Conservation (phyloP, 1,140 invertebrate species). For the Dendroctonus ponderosae region DNA sequence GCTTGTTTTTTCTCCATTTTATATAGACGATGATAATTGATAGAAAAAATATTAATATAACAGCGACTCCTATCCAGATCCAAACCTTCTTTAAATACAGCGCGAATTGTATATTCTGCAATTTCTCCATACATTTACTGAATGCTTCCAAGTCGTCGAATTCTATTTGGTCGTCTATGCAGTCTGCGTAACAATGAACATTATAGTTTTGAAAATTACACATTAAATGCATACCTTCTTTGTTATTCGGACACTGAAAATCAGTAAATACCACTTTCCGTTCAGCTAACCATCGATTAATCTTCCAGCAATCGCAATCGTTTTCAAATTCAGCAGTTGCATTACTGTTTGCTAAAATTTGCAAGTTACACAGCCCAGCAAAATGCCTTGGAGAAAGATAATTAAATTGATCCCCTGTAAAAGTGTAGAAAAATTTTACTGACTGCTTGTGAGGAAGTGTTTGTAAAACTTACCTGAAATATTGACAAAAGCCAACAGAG, state of each 20-base stretch:
- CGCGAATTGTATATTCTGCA: too few relatives aligned
- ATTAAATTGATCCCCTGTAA: slow-evolving; percentile 18
- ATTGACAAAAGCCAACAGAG: slow-evolving; percentile 35
- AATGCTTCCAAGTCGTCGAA: too few relatives aligned
- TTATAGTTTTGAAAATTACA: slow-evolving; percentile 5
- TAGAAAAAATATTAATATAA: too few relatives aligned
- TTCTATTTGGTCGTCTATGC: too few relatives aligned
- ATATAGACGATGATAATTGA: too few relatives aligned
- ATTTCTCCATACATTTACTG: too few relatives aligned
- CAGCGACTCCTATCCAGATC: too few relatives aligned
- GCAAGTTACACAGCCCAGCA: slow-evolving; percentile 40
- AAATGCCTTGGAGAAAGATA: slow-evolving; percentile 36
- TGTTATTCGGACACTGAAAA: slow-evolving; percentile 34
- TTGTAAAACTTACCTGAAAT: slow-evolving; percentile 32
- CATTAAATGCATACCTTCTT: slow-evolving; percentile 31
- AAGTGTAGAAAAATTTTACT: too few relatives aligned
- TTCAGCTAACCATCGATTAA: slow-evolving; percentile 38
- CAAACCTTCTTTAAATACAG: too few relatives aligned
- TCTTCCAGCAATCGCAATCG: slow-evolving; percentile 41
- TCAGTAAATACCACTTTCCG: slow-evolving; percentile 34
- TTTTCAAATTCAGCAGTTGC: slow-evolving; percentile 33
- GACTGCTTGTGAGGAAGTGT: not conserved
- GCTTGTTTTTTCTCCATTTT: too few relatives aligned
- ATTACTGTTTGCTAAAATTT: slow-evolving; percentile 37
- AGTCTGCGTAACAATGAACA: too few relatives aligned